A percentile compares a stretch with the other conserved stretches of the same genome.
Conservation (phyloP, 2,888 invertebrate genomes). For the Dicranocentrus wangi region DNA sequence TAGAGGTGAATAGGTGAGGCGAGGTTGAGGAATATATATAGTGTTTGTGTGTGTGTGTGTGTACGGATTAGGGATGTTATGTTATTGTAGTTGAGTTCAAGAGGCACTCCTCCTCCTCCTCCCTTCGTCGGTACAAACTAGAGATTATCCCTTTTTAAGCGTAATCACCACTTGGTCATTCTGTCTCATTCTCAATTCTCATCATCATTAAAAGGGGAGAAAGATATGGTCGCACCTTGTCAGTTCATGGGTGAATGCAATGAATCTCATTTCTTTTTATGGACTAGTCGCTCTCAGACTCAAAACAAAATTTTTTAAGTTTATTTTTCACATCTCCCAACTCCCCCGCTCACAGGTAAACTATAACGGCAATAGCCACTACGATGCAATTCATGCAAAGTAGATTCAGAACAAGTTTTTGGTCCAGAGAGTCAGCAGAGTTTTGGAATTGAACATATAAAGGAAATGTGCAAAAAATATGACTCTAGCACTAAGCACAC, state of each 20-base stretch:
- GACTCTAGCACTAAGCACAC: too few species aligned
- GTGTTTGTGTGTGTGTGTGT: too few species aligned
- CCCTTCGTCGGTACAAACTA: slow-evolving; percentile 2
- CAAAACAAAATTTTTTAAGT: not conserved
- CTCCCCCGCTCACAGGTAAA: too few species aligned
- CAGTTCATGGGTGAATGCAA: slow-evolving; percentile 22
- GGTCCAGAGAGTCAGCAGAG: too few species aligned
- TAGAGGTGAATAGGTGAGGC: too few species aligned
- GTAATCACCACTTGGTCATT: slow-evolving; percentile 36
- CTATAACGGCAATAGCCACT: too few species aligned
- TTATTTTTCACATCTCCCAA: not conserved
- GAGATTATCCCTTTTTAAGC: slow-evolving; percentile 53
- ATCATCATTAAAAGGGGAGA: slow-evolving; percentile 14
- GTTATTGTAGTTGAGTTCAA: not conserved
- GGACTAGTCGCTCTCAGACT: too few species aligned
- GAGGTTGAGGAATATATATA: not conserved
- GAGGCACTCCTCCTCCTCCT: slow-evolving; percentile 43
- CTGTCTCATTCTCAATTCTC: slow-evolving; percentile 12
- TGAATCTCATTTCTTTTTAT: slow-evolving; percentile 38
- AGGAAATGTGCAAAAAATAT: too few species aligned
- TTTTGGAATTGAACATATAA: too few species aligned
- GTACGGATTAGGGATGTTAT: too few species aligned
- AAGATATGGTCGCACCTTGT: slow-evolving; percentile 48
- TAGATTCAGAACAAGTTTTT: too few species aligned
- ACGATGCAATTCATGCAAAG: too few species aligned